Conservation (phyloP, 2,113 vertebrate species). For the Recurvirostra avosetta region DNA sequence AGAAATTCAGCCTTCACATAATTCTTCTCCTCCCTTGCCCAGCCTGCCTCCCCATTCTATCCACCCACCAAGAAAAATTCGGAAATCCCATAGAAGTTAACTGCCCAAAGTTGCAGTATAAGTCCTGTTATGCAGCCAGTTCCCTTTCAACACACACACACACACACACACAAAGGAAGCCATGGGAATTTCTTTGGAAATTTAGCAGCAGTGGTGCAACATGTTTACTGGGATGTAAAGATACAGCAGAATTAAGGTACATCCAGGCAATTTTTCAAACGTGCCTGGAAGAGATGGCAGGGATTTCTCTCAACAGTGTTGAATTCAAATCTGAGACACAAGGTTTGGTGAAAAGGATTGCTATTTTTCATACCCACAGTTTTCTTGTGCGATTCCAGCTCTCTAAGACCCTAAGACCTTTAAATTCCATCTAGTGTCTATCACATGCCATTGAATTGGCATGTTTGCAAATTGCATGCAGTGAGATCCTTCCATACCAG, state of each 20-base stretch:
- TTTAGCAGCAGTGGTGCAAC: fast-evolving
- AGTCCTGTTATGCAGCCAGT: neutral
- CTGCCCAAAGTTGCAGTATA: neutral
- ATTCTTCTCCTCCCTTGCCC: neutral
- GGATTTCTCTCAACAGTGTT: neutral
- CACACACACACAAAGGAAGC: constrained; percentile 3
- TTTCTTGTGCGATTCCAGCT: constrained; percentile 61
- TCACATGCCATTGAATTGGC: constrained; percentile 76
- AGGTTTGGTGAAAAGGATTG: constrained; percentile 28
- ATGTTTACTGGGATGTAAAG: neutral
- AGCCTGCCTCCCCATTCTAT: neutral
- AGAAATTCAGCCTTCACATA: neutral
- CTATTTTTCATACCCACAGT: constrained; percentile 43
- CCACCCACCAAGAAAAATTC: neutral
- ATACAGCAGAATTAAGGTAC: neutral
- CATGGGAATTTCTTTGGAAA: constrained; percentile 20
- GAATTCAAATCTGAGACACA: constrained; percentile 40
- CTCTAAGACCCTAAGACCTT: constrained; percentile 68
- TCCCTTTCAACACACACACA: neutral
- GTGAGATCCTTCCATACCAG: constrained; percentile 72
- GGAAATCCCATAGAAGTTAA: neutral
- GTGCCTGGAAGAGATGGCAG: neutral
- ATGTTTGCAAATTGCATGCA: constrained; percentile 80
- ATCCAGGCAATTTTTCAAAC: neutral
- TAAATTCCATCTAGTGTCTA: constrained; percentile 75